A percentile compares a stretch with the other conserved stretches of the same genome.
phyloP scores from a whole-genome alignment of 2,888 invertebrate species.

The Chrysomela aeneicollis region DNA sequence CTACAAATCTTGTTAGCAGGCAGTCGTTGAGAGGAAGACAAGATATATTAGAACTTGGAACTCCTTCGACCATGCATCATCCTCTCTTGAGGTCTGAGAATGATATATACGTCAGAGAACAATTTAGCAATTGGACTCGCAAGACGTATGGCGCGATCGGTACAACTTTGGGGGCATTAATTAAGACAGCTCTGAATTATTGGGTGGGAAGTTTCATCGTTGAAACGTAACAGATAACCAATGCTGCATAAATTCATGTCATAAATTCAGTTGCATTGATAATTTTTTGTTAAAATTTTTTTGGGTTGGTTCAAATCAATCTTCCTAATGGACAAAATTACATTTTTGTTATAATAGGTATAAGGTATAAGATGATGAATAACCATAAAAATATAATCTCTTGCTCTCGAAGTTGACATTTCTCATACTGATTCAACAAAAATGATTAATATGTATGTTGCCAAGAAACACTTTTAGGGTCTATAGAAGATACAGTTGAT shows the following conservation, averaged over 20 bases:
- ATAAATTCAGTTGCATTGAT: no score
- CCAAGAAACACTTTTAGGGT: no score
- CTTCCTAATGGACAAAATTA: no score
- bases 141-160: slow-evolving; percentile 42
- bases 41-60: slow-evolving; percentile 51
- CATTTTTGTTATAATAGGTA: no score
- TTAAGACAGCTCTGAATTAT: slow-evolving; percentile 22
- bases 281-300: no score
- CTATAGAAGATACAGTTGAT: no score
- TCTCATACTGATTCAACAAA: no score
- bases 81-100: slow-evolving; percentile 53
- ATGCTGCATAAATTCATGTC: neutral
- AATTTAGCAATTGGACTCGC: slow-evolving; percentile 52
- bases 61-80: slow-evolving; percentile 52
- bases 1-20: slow-evolving; percentile 36
- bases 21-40: slow-evolving; percentile 38
- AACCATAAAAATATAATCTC: no score
- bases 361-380: no score
- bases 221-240: neutral
- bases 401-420: no score
- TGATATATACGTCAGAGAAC: slow-evolving; percentile 55
- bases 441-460: no score
- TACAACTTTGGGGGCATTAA: slow-evolving; percentile 20
- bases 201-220: neutral
- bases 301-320: no score